Evolutionary conservation across 2,113 vertebrate species (phyloP).

Genomic region (Brachypteracias leptosomus): DNA sequence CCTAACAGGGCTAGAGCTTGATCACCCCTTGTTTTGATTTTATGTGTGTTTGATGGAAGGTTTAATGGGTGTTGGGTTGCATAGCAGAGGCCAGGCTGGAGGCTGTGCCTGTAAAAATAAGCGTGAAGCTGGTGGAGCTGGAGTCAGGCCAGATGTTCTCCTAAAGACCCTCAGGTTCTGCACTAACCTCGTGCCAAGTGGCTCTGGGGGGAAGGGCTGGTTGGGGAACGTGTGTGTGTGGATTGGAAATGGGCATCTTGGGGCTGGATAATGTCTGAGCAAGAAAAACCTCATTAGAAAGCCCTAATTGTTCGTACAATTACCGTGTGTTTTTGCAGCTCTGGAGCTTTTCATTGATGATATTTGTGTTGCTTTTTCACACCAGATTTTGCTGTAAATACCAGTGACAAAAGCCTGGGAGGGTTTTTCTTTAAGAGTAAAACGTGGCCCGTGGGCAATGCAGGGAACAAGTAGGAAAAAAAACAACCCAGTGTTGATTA

Average conservation of each 20-base stretch:
- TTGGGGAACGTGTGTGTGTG: neutral
- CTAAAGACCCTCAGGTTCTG: conserved; percentile 28
- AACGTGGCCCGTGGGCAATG: neutral
- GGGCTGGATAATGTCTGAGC: conserved; percentile 50
- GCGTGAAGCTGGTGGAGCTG: conserved; percentile 13
- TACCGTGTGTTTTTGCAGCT: conserved; percentile 1
- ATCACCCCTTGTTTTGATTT: conserved; percentile 43
- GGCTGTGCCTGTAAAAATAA: conserved; percentile 58
- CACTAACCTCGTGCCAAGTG: conserved; percentile 18
- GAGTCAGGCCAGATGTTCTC: neutral
- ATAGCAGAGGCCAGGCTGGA: neutral
- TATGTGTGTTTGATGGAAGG: neutral
- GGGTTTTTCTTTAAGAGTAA: neutral
- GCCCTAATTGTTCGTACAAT: neutral
- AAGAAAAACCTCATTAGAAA: conserved; percentile 19
- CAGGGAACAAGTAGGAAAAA: neutral
- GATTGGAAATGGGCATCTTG: conserved; percentile 43
- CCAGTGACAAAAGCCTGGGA: neutral
- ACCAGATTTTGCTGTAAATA: neutral
- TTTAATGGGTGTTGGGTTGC: conserved; percentile 48
- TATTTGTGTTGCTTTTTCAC: neutral
- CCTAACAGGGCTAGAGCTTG: neutral
- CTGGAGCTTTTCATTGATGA: neutral
- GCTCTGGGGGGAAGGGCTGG: neutral
- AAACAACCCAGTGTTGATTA: neutral